Evolutionary conservation across 2,888 invertebrate genomes (phyloP), one percentile per base, ranked within the genome.

Genomic region (Orthosia gothica): DNA sequence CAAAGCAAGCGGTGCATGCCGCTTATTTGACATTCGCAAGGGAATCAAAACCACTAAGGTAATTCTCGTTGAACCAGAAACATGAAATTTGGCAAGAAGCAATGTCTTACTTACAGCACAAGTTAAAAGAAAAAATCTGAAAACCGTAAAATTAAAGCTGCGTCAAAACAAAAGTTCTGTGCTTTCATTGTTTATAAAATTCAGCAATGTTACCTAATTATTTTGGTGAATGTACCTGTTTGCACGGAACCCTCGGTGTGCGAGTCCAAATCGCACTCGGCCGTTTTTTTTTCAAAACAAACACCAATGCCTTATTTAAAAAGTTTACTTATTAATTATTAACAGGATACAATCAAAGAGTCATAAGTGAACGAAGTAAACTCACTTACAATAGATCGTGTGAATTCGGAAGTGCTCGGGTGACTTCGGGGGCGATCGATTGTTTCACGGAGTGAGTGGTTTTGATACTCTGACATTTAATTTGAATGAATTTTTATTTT

Each of bases 351-450:
- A n/a, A 63, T 55, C n/a, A 54, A 16, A 47, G 32, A 47, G 55
- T 45, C 26, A n/a, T 40, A 23, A 54, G 32, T 69, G 20, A 50
- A 58, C n/a, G 50, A 32, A n/a, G 13, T 32, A 2, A 32, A 57
- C 4, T 49, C 18, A 59, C 50, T 59, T 16, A 20, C 11, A 15
- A 5, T 3, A 3, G 3, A 32, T 65, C 71, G 71, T 49, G 64
- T 52, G 40, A 13, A 12, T 7, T 66, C 72, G 66, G 13, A 12
- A 16, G 26, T 12, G 23, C 13, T 66, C 72, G 72, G 52, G 4
- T 2, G 16, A 59, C 52, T 72, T 72, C 72, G 72, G 57, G 26
- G 9, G n/a, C 61, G 66, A 72, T 72, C 66, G 59, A 66, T 72
- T n/a, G 59, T 26, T 3, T 1, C 5, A n/a, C 15, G 5, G 59